Evolutionary conservation across 2,113 vertebrate genomes (phyloP), one percentile per base, ranked within the genome.

Genomic region (Symphodus melops): DNA sequence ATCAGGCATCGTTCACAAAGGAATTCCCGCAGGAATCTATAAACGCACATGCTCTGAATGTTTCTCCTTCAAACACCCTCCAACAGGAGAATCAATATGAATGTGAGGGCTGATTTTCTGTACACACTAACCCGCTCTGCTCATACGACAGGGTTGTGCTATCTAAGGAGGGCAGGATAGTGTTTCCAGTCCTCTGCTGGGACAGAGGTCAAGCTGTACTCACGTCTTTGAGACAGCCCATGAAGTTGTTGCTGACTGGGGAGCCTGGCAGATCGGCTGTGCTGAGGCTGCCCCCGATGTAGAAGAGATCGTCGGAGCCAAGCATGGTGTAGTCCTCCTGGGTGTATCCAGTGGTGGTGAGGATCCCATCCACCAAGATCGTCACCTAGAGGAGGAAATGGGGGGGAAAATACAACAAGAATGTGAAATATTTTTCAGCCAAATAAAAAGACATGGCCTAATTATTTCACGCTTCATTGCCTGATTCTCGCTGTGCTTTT

Each of bases 191-290:
- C 28, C 44, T 59, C 60, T 67, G 62, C 55, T 20, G 63, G 68
- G 75, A 41, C 57, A 3, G 74, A 75, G 81, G 85, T 84, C 82
- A 74, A 59, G 75, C 63, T 39, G 66, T 66, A 93, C 97, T 97
- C 91, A 98, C 97, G 17, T 98, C 95, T 92, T 96, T 98, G 65
- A 98, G 95, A 80, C 97, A 98, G 81, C 96, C 96, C 95, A 97
- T 97, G 91, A 98, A 98, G 94, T 98, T 98, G 94, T 97, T 98
- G 95, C 97, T 97, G 92, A 97, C 95, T 0, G 96, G 96, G 0
- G 97, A 98, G 21, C 97, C 97, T 0, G 97, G 97, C 68, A 97
- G 94, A 89, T 97, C 97, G 0, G 97, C 97, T 0, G 96, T 97
- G 94, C 96, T 97, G 67, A 95, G 95, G 85, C 96, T 98, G 86